Conservation (phyloP, 2,888 invertebrate genomes). For the Ennomos fuscantarius region DNA sequence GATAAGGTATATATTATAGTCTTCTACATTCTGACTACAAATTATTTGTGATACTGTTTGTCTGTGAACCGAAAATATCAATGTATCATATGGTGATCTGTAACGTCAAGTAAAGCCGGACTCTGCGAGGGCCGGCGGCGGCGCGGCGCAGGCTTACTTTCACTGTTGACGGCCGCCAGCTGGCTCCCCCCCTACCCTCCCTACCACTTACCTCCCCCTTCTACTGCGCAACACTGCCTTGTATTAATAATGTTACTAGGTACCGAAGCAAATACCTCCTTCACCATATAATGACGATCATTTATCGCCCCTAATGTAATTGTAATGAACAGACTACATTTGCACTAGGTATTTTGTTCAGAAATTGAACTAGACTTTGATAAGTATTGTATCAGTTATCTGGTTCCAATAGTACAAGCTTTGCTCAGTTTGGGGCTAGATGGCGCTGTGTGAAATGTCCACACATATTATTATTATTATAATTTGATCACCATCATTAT, state of each 20-base stretch:
- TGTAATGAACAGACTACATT: conserved; percentile 25
- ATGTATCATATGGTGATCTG: conserved; percentile 53
- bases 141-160: conserved; percentile 71
- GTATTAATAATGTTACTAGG: conserved; percentile 59
- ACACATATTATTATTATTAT: no score
- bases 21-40: background rate
- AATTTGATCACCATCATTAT: no score
- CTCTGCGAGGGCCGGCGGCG: conserved; percentile 53
- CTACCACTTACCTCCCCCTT: conserved; percentile 39
- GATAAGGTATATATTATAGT: background rate
- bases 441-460: no score
- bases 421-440: no score
- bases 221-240: conserved; percentile 74
- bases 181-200: conserved; percentile 55
- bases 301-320: conserved; percentile 30
- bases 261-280: conserved; percentile 24
- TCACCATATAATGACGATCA: conserved; percentile 8
- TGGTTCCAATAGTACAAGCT: no score
- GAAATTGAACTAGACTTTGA: background rate
- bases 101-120: conserved; percentile 48
- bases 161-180: conserved; percentile 82
- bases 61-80: conserved; percentile 35
- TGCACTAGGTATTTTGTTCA: conserved; percentile 17
- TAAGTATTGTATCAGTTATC: no score
- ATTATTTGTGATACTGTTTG: conserved; percentile 5